phyloP scores from a whole-genome alignment of 2,797 vertebrate genomes.

The Luscinia megarhynchos region DNA sequence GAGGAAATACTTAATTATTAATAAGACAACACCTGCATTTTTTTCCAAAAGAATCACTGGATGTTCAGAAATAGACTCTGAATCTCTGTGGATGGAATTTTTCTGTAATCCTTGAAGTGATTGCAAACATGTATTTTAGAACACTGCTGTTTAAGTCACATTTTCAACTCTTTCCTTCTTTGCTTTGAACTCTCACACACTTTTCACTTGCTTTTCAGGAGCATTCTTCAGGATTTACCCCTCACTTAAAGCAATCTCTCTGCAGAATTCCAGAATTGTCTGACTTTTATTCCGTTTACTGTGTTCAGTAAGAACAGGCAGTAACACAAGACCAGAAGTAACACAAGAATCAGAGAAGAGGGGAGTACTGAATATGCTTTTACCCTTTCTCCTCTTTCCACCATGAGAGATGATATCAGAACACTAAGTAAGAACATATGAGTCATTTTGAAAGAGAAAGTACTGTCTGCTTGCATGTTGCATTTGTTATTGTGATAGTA shows the following conservation, averaged over 20 bases:
- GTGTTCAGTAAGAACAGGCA: not conserved
- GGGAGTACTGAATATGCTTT: not conserved
- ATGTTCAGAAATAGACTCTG: not conserved
- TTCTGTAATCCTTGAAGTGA: not conserved
- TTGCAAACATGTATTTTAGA: not conserved
- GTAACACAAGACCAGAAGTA: not conserved
- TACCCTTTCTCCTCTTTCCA: not conserved
- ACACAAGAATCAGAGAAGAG: not conserved
- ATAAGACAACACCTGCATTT: not conserved
- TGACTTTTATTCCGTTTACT: not conserved
- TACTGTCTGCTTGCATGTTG: not conserved
- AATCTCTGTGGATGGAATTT: not conserved
- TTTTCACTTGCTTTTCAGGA: not conserved
- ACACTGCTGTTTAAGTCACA: fast-evolving
- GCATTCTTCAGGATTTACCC: not conserved
- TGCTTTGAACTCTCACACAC: not conserved
- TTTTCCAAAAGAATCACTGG: not conserved
- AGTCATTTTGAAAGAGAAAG: not conserved
- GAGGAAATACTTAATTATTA: not conserved
- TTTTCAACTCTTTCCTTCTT: not conserved
- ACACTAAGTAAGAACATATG: not conserved
- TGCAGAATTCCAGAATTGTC: not conserved
- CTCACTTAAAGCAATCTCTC: not conserved
- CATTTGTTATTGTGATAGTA: not conserved
- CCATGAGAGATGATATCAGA: not conserved